phyloP scores from a whole-genome alignment of 2,888 invertebrate genomes.

The Lingula anatina region DNA sequence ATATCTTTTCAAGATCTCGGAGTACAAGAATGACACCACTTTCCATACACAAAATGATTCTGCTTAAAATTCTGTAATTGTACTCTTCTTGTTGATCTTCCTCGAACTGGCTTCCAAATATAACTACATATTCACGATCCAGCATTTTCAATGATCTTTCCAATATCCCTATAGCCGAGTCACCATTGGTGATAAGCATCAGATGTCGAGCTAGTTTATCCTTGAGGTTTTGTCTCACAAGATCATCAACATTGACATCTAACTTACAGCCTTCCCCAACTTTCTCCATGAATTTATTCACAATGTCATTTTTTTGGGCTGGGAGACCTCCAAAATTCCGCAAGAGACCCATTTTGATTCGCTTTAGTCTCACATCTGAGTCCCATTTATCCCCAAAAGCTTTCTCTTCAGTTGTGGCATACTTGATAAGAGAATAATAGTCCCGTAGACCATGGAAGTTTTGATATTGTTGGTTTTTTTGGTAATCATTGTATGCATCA shows the following conservation, averaged over 20 bases:
- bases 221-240: conserved; percentile 7
- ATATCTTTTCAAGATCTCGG: conserved; percentile 26
- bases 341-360: conserved; percentile 2
- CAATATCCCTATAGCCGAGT: conserved; percentile 11
- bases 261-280: neutral
- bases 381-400: neutral
- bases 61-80: conserved; percentile 23
- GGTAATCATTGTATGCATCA: conserved; percentile 8
- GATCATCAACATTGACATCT: neutral
- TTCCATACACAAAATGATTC: conserved; percentile 31
- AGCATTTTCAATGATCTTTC: conserved; percentile 13
- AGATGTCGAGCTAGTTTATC: conserved; percentile 9
- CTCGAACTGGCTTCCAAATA: conserved; percentile 28
- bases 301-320: neutral
- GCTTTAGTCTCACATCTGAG: conserved; percentile 1
- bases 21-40: conserved; percentile 21
- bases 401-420: conserved; percentile 1
- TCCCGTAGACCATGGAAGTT: conserved; percentile 10
- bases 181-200: conserved; percentile 9
- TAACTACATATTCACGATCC: conserved; percentile 10
- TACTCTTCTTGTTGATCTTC: conserved; percentile 27
- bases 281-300: neutral
- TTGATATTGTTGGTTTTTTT: conserved; percentile 4
- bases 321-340: conserved; percentile 9
- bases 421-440: conserved; percentile 11